Evolutionary conservation across 2,797 vertebrate genomes (phyloP), one percentile per base, ranked within the genome.

Genomic region (Hippocampus kuda): DNA sequence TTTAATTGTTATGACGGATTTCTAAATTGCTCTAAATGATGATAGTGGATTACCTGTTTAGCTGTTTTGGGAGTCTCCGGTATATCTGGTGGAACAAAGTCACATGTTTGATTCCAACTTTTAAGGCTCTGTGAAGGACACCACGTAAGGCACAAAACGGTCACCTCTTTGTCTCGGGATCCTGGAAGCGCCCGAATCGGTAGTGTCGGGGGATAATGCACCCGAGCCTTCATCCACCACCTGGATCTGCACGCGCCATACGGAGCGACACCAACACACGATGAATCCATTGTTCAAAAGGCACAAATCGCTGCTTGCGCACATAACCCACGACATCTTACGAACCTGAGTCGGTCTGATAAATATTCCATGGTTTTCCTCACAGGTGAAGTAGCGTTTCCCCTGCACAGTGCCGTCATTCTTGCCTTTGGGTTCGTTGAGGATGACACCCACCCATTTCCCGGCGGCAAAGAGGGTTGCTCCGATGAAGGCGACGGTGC

Each of bases 381-480:
- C 92, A 1, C 97, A 98, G 74, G 90, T 94, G 88, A 99, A 98
- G 79, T 98, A 99, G 5, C 90, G 93, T 81, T 94, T 95, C 74
- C 95, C 96, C 87, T 99, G 96, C 76, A 98, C 96, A 0, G 93
- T 97, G 66, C 97, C 97, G 0, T 99, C 95, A 0, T 99, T 99
- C 88, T 98, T 99, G 86, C 96, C 97, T 82, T 94, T 96, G 4
- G 96, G 79, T 74, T 98, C 95, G 26, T 99, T 95, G 79, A 99
- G 86, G 77, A 98, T 95, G 79, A 98, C 95, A 0, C 97, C 97
- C 0, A 99, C 96, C 97, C 97, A 99, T 67, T 98, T 98, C 3
- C 97, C 97, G 0, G 95, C 91, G 85, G 96, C 95, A 67, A 99
- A 99, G 9, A 99, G 91, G 0, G 97, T 99, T 82, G 94, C 93